Base-by-base conservation (phyloP, 2,888 invertebrate genomes). In the Cephus nigrinus region DNA sequence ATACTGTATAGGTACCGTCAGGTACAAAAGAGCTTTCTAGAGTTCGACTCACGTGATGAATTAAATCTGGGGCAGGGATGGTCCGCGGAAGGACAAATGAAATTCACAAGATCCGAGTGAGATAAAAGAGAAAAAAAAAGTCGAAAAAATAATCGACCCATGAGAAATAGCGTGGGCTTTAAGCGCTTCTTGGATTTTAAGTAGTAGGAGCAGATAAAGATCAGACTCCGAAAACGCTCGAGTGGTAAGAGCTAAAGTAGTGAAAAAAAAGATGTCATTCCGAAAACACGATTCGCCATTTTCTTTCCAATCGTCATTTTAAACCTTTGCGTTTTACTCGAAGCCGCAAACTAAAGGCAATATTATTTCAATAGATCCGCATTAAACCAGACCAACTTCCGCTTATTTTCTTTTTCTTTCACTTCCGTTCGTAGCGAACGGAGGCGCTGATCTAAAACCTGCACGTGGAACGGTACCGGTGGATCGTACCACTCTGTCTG, bases 291-390 rank as follows among this genome's bases (percentile, higher is more conserved):
- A 34, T 36, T 40, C 34, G 30, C 71, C 32, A 76, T 69, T 55
- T 68, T 68, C 34, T 71, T 75, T 74, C 30, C n/a, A 31, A 71
- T 36, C 73, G 30, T 68, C 77, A 71, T 35, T 72, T 71, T 40
- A 68, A 77, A 79, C 83, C 80, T 73, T 78, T 5, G 23, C 40
- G 40, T 55, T 55, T 55, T 5, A 5, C 23, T 55, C 5, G 15
- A 55, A 2, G 1, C 40, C 23, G 23, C 40, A 80, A 84, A 82
- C 81, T 80, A 84, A 83, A 80, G 83, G 85, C 85, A 86, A 87
- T 87, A 87, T 85, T 87, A 84, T 86, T 84, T 84, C 82, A 84
- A 76, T 74, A 75, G 81, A 80, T 77, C 78, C 80, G 80, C 81
- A 79, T 80, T 73, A 77, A 72, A 23, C 40, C 15, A 23, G 40